Base-by-base conservation (phyloP, 2,888 invertebrate species). In the Melanargia galathea region DNA sequence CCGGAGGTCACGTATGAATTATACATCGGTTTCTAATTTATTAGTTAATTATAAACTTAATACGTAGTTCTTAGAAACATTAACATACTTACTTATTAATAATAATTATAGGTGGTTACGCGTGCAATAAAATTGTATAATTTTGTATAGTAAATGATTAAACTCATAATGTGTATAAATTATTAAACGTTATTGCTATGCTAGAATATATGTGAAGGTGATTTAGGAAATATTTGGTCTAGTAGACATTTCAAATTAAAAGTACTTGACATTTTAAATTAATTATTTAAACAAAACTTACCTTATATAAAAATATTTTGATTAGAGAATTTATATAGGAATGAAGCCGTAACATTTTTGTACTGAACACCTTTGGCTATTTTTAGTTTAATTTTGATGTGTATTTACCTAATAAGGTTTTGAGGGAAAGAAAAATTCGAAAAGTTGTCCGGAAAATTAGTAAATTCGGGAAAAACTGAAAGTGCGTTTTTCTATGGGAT, bases 1-100 rank as follows among this genome's bases (percentile, higher is more conserved):
- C 30, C 67, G 67, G 70, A 73, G 73, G 73, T 73, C 73, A 69
- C 57, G 63, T 63, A 69, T 71, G 69, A 71, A 73, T 73, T 69
- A 73, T 68, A 70, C 66, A 69, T 67, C 66, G 70, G 68, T 73
- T 73, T 71, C 72, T 71, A 71, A 71, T 73, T 71, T 69, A 68
- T 70, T 65, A 52, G 64, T 72, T 65, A 70, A 71, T 72, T 69
- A 71, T 61, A 70, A 68, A 70, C 66, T 68, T 70, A 68, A 67
- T 67, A 62, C 64, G 64, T 62, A 49, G 24, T 59, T 16, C 48
- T 59, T 16, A 59, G 35, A 2, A 49, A 59, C 22, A 40, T 52
- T 52, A 52, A 33, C 33, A 52, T 8, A 45, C 6, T 7, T 26
- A 49, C 24, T 13, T 46, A 46, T 22, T 26, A 20, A 13, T 45